Conservation (phyloP, 2,113 vertebrate genomes). For the Monopterus albus region DNA sequence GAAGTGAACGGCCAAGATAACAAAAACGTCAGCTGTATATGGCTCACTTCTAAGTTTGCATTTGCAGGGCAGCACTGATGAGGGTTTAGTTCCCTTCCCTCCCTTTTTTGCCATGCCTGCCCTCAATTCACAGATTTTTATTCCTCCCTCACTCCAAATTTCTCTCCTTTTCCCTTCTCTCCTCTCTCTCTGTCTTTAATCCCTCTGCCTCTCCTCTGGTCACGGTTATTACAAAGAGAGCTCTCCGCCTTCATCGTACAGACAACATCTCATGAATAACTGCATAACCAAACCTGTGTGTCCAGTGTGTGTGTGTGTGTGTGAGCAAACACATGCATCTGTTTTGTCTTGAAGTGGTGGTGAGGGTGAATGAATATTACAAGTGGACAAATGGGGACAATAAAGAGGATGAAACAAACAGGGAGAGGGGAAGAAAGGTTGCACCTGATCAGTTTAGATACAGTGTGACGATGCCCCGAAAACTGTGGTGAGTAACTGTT, state of each 20-base stretch:
- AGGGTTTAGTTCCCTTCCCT: slow-evolving; percentile 1
- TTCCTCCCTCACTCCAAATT: slow-evolving; percentile 8
- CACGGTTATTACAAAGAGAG: slow-evolving; percentile 57
- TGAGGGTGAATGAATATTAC: slow-evolving; percentile 61
- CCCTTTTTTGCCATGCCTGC: slow-evolving; percentile 1
- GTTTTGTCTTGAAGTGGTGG: slow-evolving; percentile 70
- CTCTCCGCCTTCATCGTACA: slow-evolving; percentile 21
- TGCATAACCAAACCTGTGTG: slow-evolving; percentile 60
- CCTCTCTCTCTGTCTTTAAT: slow-evolving; percentile 34
- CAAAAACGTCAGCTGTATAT: slow-evolving; percentile 27
- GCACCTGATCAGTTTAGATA: slow-evolving; percentile 38
- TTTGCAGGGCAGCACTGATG: slow-evolving; percentile 37
- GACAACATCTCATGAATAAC: slow-evolving; percentile 66
- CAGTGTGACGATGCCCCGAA: slow-evolving; percentile 70
- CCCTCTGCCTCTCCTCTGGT: slow-evolving; percentile 22
- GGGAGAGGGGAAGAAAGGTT: slow-evolving; percentile 5
- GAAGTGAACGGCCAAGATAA: background rate
- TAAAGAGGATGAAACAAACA: slow-evolving; percentile 22
- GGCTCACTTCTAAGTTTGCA: slow-evolving; percentile 40
- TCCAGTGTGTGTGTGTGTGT: slow-evolving; percentile 18
- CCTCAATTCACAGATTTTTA: slow-evolving; percentile 29
- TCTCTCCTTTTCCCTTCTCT: slow-evolving; percentile 10
- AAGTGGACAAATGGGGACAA: slow-evolving; percentile 47
- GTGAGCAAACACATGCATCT: slow-evolving; percentile 59
- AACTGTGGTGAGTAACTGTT: slow-evolving; percentile 72